Conservation (phyloP, 1,140 invertebrate species). For the Drosophila bifasciata region DNA sequence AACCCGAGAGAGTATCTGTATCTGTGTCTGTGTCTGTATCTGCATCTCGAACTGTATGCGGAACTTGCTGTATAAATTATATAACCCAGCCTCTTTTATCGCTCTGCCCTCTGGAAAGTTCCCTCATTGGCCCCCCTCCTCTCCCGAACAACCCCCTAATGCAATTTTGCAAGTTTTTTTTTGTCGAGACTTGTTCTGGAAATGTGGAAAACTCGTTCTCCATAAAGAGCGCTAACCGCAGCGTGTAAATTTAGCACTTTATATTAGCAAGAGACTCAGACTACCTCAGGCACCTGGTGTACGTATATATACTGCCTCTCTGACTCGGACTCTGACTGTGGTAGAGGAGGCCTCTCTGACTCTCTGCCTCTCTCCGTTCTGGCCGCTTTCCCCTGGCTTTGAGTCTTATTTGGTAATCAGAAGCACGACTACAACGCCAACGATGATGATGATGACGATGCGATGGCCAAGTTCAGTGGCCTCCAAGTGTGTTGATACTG, state of each 20-base stretch:
- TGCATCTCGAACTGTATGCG: slow-evolving; percentile 22
- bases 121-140: slow-evolving; percentile 41
- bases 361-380: slow-evolving; percentile 35
- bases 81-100: slow-evolving; percentile 31
- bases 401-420: slow-evolving; percentile 70
- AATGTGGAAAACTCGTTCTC: slow-evolving; percentile 71
- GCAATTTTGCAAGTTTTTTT: slow-evolving; percentile 72
- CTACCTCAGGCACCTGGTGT: slow-evolving; percentile 58
- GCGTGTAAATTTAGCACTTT: slow-evolving; percentile 64
- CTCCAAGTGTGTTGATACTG: slow-evolving; percentile 72
- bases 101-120: slow-evolving; percentile 48
- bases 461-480: slow-evolving; percentile 74
- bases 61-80: slow-evolving; percentile 56
- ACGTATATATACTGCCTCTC: neutral
- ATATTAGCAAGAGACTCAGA: slow-evolving; percentile 40
- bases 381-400: slow-evolving; percentile 60
- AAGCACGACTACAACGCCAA: slow-evolving; percentile 12
- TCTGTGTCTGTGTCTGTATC: slow-evolving; percentile 7
- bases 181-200: slow-evolving; percentile 50
- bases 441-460: slow-evolving; percentile 11
- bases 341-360: slow-evolving; percentile 3
- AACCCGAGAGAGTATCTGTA: slow-evolving; percentile 32
- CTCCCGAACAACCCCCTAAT: slow-evolving; percentile 15
- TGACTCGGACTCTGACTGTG: slow-evolving; percentile 4
- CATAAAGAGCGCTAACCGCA: slow-evolving; percentile 24